phyloP scores from a whole-genome alignment of 2,797 vertebrate genomes.

The Cryptoprocta ferox region DNA sequence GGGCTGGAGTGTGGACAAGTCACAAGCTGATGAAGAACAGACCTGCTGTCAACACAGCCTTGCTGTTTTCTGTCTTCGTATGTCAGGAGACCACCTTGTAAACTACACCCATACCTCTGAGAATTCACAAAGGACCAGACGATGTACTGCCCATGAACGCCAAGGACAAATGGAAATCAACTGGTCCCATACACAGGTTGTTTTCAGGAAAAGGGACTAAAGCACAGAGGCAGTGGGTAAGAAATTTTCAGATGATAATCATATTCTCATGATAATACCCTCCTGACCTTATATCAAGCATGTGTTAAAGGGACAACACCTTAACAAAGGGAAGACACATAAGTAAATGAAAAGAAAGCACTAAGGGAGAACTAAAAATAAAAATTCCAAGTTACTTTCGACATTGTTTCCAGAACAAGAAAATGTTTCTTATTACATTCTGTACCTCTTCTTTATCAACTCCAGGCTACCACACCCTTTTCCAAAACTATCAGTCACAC shows the following conservation, averaged over 20 bases:
- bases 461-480: neutral
- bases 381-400: constrained; percentile 12
- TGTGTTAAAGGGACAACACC: neutral
- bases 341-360: constrained; percentile 22
- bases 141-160: neutral
- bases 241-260: neutral
- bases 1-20: neutral
- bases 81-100: neutral
- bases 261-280: neutral
- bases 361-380: neutral
- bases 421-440: neutral
- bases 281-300: neutral
- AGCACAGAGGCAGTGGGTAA: neutral
- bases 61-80: neutral
- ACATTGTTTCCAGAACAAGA: constrained; percentile 59
- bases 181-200: neutral
- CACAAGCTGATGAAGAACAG: neutral
- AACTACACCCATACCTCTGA: neutral
- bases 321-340: neutral
- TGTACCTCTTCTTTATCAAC: neutral
- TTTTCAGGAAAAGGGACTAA: neutral
- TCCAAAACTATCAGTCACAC: neutral
- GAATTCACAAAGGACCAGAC: neutral
- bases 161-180: constrained; percentile 3
- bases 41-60: neutral